Evolutionary conservation across 2,888 invertebrate species (phyloP).

Genomic region (Idaea dimidiata): DNA sequence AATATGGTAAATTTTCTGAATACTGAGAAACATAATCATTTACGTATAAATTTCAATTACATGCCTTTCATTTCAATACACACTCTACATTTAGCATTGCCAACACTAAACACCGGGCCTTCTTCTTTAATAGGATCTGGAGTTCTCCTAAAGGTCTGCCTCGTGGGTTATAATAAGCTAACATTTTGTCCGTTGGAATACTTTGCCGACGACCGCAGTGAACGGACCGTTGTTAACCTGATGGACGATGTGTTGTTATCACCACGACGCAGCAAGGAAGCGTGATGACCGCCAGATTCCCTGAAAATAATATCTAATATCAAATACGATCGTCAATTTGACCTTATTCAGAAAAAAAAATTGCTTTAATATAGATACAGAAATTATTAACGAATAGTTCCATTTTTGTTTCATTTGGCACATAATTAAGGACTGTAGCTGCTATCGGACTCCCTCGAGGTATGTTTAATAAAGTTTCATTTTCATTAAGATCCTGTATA

Average conservation of each 20-base stretch:
- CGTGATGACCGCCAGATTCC: slow-evolving; percentile 67
- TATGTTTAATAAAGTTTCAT: not conserved
- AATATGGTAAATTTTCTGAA: no score
- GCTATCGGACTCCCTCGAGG: not conserved
- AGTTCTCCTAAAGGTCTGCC: slow-evolving; percentile 19
- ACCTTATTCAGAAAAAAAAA: no score
- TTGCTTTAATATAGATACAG: no score
- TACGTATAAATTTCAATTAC: not conserved
- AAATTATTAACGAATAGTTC: not conserved
- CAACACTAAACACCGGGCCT: slow-evolving; percentile 28
- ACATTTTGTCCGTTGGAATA: slow-evolving; percentile 66
- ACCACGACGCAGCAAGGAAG: slow-evolving; percentile 62
- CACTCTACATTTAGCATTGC: slow-evolving; percentile 41
- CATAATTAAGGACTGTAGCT: not conserved
- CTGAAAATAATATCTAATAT: slow-evolving; percentile 39
- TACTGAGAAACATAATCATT: not conserved
- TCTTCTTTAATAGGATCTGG: slow-evolving; percentile 35
- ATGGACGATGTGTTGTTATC: slow-evolving; percentile 70
- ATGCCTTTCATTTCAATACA: slow-evolving; percentile 41
- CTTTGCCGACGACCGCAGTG: slow-evolving; percentile 63
- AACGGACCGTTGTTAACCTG: slow-evolving; percentile 63
- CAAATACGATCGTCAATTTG: not conserved
- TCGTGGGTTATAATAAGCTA: slow-evolving; percentile 62
- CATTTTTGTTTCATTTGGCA: not conserved
- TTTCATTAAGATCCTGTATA: not conserved